Evolutionary conservation across 2,888 invertebrate species (phyloP).

Genomic region (Callyntrura guangdongensis): DNA sequence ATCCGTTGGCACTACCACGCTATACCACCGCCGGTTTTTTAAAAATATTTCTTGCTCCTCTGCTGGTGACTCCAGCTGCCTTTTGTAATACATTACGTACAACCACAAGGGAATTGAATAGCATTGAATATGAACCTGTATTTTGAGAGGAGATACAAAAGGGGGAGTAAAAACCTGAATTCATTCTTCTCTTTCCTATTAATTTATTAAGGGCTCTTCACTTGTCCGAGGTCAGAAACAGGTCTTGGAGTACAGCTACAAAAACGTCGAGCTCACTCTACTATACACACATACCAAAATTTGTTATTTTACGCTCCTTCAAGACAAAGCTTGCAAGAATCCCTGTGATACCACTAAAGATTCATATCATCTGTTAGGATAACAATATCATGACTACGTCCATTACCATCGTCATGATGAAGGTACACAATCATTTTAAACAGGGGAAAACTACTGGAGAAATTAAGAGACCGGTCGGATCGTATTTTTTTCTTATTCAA

Average conservation of each 20-base stretch:
- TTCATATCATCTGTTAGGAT: conserved; percentile 9
- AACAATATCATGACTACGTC: conserved; percentile 1
- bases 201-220: conserved; percentile 67
- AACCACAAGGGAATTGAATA: not conserved
- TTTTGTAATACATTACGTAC: not conserved
- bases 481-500: not conserved
- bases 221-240: conserved; percentile 70
- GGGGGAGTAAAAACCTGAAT: conserved; percentile 10
- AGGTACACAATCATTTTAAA: not conserved
- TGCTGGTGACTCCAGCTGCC: conserved; percentile 9
- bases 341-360: not conserved
- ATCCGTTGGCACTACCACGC: not conserved
- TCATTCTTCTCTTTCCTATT: conserved; percentile 38
- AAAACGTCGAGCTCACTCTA: not conserved
- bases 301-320: not conserved
- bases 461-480: not conserved
- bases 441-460: conserved; percentile 1
- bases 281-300: not conserved
- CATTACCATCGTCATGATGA: not conserved
- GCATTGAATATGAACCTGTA: conserved; percentile 13
- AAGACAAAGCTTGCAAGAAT: not conserved
- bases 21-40: conserved; percentile 14
- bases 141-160: not conserved
- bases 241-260: conserved; percentile 37
- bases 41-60: conserved; percentile 23